Base-by-base conservation (phyloP, 2,797 vertebrate genomes). In the Sebastes minor region DNA sequence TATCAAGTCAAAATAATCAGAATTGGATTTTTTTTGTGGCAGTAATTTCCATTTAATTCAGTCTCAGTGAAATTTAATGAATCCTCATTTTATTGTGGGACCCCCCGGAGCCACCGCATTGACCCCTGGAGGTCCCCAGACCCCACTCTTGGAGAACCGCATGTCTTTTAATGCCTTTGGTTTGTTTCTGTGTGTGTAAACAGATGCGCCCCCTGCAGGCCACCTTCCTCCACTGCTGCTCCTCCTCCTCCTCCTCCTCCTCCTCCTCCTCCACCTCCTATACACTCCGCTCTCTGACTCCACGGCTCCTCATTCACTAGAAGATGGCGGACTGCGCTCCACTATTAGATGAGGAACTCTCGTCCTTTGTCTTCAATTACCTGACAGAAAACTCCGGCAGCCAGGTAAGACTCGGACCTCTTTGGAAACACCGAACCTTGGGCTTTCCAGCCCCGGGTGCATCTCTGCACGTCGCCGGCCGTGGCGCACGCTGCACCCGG, bases 311-410 rank as follows among this genome's bases (percentile, higher is more conserved):
- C 97, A 97, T 96, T 96, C 95, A 96, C 95, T 97, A 97, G 98
- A 99, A 99, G 97, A 99, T 99, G 98, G 98, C 97, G 97, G 97
- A 98, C 96, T 98, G 97, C 96, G 96, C 96, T 96, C 95, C 97
- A 96, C 96, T 99, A 94, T 97, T 98, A 93, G 98, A 99, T 92
- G 98, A 99, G 89, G 98, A 98, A 95, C 97, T 99, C 94, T 98
- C 97, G 95, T 98, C 97, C 85, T 98, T 98, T 94, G 97, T 99
- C 94, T 98, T 98, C 95, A 98, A 95, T 96, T 99, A 98, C 96
- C 96, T 99, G 95, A 96, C 98, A 91, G 98, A 98, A 95, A 96
- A 92, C 92, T 94, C 95, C 88, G 93, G 90, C 89, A 96, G 97
- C 94, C 98, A 98, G 98, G 98, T 99, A 97, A 94, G 94, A 83